Evolutionary conservation across 1,140 invertebrate genomes (phyloP).

Genomic region (Drosophila albomicans): DNA sequence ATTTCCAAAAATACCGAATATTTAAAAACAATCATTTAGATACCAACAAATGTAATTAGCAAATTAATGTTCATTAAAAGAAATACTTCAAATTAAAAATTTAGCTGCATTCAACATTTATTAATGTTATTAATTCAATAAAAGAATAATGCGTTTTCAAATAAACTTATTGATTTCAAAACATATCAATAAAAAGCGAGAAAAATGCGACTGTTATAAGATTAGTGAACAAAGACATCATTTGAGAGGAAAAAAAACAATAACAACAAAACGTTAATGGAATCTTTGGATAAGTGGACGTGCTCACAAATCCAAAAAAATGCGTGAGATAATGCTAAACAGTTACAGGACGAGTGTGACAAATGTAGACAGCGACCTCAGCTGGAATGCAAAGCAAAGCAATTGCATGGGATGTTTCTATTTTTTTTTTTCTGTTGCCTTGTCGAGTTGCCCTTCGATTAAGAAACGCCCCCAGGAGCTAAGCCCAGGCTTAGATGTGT

Average conservation of each 20-base stretch:
- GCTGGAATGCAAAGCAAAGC: conserved; percentile 56
- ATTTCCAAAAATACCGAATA: too few relatives aligned
- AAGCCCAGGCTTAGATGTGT: conserved; percentile 78
- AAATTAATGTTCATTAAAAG: too few relatives aligned
- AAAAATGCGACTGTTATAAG: neutral
- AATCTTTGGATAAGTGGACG: conserved; percentile 71
- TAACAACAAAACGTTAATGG: conserved; percentile 23
- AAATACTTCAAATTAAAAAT: too few relatives aligned
- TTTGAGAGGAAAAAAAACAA: conserved; percentile 3
- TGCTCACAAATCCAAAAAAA: conserved; percentile 57
- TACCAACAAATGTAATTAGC: too few relatives aligned
- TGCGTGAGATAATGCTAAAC: conserved; percentile 40
- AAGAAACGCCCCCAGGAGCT: conserved; percentile 41
- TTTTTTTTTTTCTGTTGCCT: neutral
- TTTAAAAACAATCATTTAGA: too few relatives aligned
- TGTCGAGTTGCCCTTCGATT: conserved; percentile 11
- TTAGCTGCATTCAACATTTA: too few relatives aligned
- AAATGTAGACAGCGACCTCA: conserved; percentile 62
- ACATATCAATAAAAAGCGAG: neutral
- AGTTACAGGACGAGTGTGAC: conserved; percentile 59
- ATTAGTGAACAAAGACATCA: neutral
- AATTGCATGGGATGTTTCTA: conserved; percentile 36
- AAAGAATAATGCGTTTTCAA: too few relatives aligned
- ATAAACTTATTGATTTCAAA: neutral
- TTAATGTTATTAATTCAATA: too few relatives aligned